Evolutionary conservation across 2,113 vertebrate species (phyloP).

Genomic region (Marcusenius ussheri): DNA sequence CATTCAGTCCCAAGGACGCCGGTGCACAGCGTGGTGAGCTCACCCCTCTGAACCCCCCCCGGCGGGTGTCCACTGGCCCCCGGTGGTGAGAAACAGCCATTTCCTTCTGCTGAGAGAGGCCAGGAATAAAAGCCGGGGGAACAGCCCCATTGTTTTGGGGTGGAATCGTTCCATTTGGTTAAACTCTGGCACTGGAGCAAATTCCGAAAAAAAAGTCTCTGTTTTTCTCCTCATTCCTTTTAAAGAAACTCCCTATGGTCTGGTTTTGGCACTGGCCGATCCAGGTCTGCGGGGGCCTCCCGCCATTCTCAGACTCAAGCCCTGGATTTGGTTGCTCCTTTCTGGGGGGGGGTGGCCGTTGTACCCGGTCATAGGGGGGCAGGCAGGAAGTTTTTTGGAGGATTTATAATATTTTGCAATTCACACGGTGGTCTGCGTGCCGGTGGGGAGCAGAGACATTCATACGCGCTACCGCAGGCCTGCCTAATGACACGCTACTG

Average conservation of each 20-base stretch:
- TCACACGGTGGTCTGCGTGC: background rate
- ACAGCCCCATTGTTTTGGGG: slow-evolving; percentile 6
- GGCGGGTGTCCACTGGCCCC: background rate
- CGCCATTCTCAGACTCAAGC: background rate
- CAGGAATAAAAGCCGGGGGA: background rate
- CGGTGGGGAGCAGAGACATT: background rate
- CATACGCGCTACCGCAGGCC: background rate
- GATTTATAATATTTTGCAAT: background rate
- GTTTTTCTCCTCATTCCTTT: background rate
- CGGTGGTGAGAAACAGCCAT: background rate
- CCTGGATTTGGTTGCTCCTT: background rate
- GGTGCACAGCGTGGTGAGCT: slow-evolving; percentile 33
- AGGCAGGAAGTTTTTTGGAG: background rate
- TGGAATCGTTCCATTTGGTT: background rate
- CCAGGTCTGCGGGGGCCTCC: background rate
- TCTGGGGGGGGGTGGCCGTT: background rate
- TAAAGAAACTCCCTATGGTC: background rate
- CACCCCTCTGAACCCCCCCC: background rate
- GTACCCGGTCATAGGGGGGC: background rate
- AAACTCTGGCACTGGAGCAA: background rate
- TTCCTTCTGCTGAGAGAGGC: slow-evolving; percentile 14
- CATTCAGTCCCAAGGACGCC: slow-evolving; percentile 45
- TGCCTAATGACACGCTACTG: background rate
- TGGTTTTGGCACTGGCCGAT: background rate
- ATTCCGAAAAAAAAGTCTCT: background rate